Base-by-base conservation (phyloP, 2,888 invertebrate genomes). In the Thelaira solivaga region DNA sequence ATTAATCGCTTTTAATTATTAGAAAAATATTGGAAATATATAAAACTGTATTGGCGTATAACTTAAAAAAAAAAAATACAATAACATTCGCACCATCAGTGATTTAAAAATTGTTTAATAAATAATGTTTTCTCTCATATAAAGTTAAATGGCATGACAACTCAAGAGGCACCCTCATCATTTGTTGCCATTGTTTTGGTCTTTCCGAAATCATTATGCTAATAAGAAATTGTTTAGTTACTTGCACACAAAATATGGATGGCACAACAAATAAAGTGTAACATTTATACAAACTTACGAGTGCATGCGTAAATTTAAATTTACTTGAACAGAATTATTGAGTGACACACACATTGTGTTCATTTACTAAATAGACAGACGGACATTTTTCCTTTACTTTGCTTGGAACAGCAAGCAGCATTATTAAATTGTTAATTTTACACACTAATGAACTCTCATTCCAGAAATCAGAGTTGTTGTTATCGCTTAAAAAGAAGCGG, bases 381-480 rank as follows among this genome's bases (percentile, higher is more conserved):
- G n/a, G n/a, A n/a, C n/a, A n/a, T 34, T 34, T 4, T 16, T 16
- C 13, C 2, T 39, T 13, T 16, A 13, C 36, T 13, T 13, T 13
- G 16, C 39, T 47, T 34, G 10, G 11, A 59, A 22, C 31, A 39
- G 34, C 26, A 65, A 39, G 34, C 26, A 65, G 61, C 49, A 36
- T 69, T 74, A 69, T 69, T 74, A 71, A 78, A 78, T 78, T 78
- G 74, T 74, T 74, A 69, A 78, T 74, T 74, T 74, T 78, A 74
- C 69, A 59, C 74, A 41, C 78, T 78, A 74, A 78, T 78, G 64
- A 74, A 69, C 65, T 65, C 64, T 51, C 45, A 34, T 36, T 18
- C 6, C 8, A n/a, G n/a, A 24, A 29, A 59, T 22, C 8, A 43
- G 8, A 43, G 36, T 39, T 7, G 39, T 71, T 16, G 10, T 20